Evolutionary conservation across 1,140 invertebrate genomes (phyloP).

Genomic region (Drosophila virilis): DNA sequence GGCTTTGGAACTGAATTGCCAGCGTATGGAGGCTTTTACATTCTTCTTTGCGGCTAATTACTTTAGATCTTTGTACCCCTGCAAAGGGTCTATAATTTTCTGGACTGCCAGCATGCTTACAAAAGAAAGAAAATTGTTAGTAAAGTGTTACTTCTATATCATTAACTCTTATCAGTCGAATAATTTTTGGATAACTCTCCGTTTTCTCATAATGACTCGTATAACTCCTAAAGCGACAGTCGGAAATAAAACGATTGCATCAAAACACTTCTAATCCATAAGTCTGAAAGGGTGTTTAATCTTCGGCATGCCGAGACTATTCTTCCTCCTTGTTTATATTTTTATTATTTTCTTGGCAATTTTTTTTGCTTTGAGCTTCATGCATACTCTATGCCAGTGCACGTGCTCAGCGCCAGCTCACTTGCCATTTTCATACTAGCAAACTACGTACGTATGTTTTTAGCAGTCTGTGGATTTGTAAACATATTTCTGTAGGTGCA

Average conservation of each 20-base stretch:
- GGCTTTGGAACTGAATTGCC: slow-evolving; percentile 41
- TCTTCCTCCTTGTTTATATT: background rate
- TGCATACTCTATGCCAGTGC: slow-evolving; percentile 60
- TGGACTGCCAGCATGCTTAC: background rate
- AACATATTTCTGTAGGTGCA: slow-evolving; percentile 52
- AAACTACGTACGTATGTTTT: background rate
- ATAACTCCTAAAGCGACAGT: too few species aligned
- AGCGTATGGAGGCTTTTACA: slow-evolving; percentile 41
- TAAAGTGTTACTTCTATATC: too few species aligned
- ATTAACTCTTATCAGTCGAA: too few species aligned
- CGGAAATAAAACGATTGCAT: too few species aligned
- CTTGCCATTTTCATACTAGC: slow-evolving; percentile 41
- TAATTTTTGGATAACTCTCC: too few species aligned
- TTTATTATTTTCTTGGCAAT: background rate
- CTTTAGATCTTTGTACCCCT: background rate
- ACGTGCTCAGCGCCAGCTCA: slow-evolving; percentile 41
- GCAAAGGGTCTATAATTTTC: background rate
- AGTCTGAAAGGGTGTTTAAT: background rate
- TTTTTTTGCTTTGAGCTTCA: slow-evolving; percentile 18
- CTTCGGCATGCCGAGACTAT: background rate
- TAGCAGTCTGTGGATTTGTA: slow-evolving; percentile 21
- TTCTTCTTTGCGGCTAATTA: slow-evolving; percentile 14
- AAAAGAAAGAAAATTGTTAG: too few species aligned
- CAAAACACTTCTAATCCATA: too few species aligned
- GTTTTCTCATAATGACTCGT: too few species aligned